Evolutionary conservation across 2,888 invertebrate genomes (phyloP).

Genomic region (Orchestes rusci): DNA sequence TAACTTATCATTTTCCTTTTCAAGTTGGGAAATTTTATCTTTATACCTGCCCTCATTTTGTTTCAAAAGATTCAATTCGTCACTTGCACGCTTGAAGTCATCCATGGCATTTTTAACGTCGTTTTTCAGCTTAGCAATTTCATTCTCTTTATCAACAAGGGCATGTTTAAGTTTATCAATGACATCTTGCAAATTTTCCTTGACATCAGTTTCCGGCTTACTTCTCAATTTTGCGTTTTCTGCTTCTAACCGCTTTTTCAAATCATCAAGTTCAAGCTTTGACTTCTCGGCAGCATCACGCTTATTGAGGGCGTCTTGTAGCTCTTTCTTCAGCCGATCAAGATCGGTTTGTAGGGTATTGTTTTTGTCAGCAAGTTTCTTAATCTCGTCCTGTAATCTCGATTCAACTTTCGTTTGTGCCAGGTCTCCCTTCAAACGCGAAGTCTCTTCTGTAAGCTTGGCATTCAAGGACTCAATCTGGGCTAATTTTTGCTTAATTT

Average conservation of each 20-base stretch:
- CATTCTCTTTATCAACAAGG: conserved; percentile 22
- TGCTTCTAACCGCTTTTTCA: conserved; percentile 23
- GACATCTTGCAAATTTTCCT: conserved; percentile 20
- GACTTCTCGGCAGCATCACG: conserved; percentile 8
- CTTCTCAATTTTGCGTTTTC: conserved; percentile 20
- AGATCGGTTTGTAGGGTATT: conserved; percentile 21
- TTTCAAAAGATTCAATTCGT: conserved; percentile 13
- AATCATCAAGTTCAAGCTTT: conserved; percentile 21
- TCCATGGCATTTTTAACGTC: conserved; percentile 21
- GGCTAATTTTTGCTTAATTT: conserved; percentile 18
- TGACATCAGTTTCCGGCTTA: conserved; percentile 9
- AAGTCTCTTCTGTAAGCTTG: conserved; percentile 26
- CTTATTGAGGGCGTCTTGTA: conserved; percentile 13
- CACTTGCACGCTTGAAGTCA: conserved; percentile 13
- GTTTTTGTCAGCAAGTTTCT: conserved; percentile 25
- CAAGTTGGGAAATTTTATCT: conserved; percentile 22
- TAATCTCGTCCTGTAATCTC: conserved; percentile 25
- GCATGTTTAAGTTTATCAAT: conserved; percentile 20
- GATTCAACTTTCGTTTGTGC: conserved; percentile 18
- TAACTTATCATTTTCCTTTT: conserved; percentile 25
- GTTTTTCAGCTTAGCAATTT: conserved; percentile 26
- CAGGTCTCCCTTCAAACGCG: conserved; percentile 24
- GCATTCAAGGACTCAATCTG: conserved; percentile 20
- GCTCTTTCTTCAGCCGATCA: conserved; percentile 16
- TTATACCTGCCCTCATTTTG: conserved; percentile 14